Evolutionary conservation across 2,888 invertebrate genomes (phyloP), one percentile per base, ranked within the genome.

Genomic region (Eurytoma californica): DNA sequence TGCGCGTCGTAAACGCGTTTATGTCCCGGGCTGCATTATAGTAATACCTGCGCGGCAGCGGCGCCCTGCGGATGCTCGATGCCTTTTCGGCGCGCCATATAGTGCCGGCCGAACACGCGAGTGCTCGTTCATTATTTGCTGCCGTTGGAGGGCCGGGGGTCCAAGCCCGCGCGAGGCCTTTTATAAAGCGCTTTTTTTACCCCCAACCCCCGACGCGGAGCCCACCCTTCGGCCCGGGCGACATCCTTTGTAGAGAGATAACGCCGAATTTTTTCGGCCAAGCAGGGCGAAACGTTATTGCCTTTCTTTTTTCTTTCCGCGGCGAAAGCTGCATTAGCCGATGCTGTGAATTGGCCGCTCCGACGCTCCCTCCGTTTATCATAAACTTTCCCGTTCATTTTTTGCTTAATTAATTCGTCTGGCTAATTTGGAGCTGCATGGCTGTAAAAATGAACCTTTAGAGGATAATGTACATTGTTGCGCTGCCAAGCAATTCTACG

Each of bases 1-100:
- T 89, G 88, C 86, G 88, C 87, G 88, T 90, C 90, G 89, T 90
- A 90, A 90, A 90, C 89, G 87, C 88, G 89, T 90, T 90, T 90
- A 90, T 89, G 90, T 88, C 85, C 89, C 85, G 86, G 88, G 89
- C 88, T 88, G 88, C 89, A 89, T 89, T 89, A 89, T 87, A 88
- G 88, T 88, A 88, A 88, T 89, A 89, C 86, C 89, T 86, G 86
- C 85, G 39, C 39, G 39, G 39, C 85, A 86, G 86, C 85, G 87
- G 87, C 84, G 85, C 84, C 86, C 85, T 85, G 81, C 84, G 85
- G 84, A 86, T 86, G 85, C 85, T 86, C 85, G 82, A 84, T 85
- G 83, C 86, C 85, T 86, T 84, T 85, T 84, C 82, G 80, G 76
- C 80, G 77, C 49, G 30, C 20, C 70, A 16, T 60, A 49, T 30